These are phyloP conservation scores for Boulengeromyrus knoepffleri DNA, from an alignment of 2,113 vertebrate species.

Conservation along the genomic window DNA sequence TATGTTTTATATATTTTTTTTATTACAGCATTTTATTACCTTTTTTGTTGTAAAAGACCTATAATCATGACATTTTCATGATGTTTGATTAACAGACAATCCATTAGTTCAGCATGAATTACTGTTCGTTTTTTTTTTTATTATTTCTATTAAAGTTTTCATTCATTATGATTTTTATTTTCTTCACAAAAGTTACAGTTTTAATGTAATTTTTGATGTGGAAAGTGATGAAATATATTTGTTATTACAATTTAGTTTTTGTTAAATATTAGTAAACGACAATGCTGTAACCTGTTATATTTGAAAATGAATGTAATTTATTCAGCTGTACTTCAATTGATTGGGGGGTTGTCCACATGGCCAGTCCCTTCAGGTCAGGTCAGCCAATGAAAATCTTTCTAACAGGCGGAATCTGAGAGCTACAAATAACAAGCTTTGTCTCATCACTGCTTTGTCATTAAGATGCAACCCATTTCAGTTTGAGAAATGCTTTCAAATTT, in stretches of 20 bases:
- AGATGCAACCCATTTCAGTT: slow-evolving; percentile 41
- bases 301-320: slow-evolving; percentile 72
- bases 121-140: slow-evolving; percentile 14
- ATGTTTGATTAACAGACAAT: slow-evolving; percentile 61
- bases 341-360: slow-evolving; percentile 41
- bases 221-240: slow-evolving; percentile 51
- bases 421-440: slow-evolving; percentile 39
- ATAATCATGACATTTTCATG: slow-evolving; percentile 51
- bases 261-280: slow-evolving; percentile 53
- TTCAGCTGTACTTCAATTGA: slow-evolving; percentile 56
- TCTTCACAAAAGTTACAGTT: slow-evolving; percentile 43
- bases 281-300: slow-evolving; percentile 62
- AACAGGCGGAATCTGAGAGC: slow-evolving; percentile 28
- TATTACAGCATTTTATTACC: slow-evolving; percentile 28
- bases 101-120: slow-evolving; percentile 37
- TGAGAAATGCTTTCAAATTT: slow-evolving; percentile 51
- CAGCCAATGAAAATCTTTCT: slow-evolving; percentile 37
- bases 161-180: slow-evolving; percentile 26
- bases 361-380: slow-evolving; percentile 42
- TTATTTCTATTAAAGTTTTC: background rate
- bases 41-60: slow-evolving; percentile 17
- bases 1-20: slow-evolving; percentile 30
- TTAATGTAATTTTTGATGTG: slow-evolving; percentile 53
- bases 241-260: slow-evolving; percentile 53
- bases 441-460: slow-evolving; percentile 39